Base-by-base conservation (phyloP, 2,888 invertebrate genomes). In the Orgyia antiqua region DNA sequence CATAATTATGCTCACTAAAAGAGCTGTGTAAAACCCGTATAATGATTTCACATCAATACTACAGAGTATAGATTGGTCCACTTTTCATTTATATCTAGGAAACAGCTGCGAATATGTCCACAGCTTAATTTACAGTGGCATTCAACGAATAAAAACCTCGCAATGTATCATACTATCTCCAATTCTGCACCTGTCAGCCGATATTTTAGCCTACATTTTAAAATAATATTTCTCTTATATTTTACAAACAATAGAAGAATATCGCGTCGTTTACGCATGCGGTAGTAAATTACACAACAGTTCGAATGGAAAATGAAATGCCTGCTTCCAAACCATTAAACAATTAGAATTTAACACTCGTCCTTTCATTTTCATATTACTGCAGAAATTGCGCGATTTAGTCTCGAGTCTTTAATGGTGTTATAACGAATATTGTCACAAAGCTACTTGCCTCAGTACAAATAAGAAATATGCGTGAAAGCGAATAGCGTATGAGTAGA, bases 231-330 rank as follows among this genome's bases (percentile, higher is more conserved):
- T 39, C 40, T 43, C 41, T 49, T 44, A 60, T 58, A 66, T 66
- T 66, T 62, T 52, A 48, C 71, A 74, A 74, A 79, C 74, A 79
- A 78, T 74, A 70, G 69, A 63, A 65, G 55, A 45, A 47, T 44
- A 46, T 38, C 58, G 63, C 66, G 58, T 68, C 71, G 69, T 71
- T 73, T 73, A 71, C 70, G 69, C 68, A 71, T 68, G 66, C 69
- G 59, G 69, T 64, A 70, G 68, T 80, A 79, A 83, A 84, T 82
- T 78, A 77, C 79, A 71, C 52, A 75, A 69, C 74, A 76, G 74
- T 79, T 76, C 75, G 71, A 73, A 80, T 75, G 83, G 84, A 86
- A 86, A 86, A 86, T 86, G 83, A 84, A 84, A 86, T 79, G 79
- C 74, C 68, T 79, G 76, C 68, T 82, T 74, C 75, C 76, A 61